These are phyloP conservation scores for Perca schrenkii DNA, from an alignment of 2,113 vertebrate species.

Conservation along the genomic window DNA sequence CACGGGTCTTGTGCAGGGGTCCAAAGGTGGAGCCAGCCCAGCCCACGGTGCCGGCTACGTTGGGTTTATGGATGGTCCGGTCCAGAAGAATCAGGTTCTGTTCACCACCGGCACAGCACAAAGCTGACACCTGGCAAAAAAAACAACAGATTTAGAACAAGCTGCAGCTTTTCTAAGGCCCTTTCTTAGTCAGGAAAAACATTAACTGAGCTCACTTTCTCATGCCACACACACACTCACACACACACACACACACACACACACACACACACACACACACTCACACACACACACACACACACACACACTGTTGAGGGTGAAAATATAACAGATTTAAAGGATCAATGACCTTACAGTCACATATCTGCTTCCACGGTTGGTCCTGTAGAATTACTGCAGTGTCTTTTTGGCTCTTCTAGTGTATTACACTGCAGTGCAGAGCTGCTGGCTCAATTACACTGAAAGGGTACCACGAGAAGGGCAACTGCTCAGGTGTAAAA, in stretches of 20 bases:
- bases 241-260: not conserved
- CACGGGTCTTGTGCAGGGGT: slow-evolving; percentile 93
- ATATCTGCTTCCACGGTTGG: slow-evolving; percentile 12
- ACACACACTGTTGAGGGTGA: not conserved
- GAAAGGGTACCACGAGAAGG: slow-evolving; percentile 12
- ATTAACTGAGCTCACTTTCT: not conserved
- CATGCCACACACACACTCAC: not conserved
- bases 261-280: not conserved
- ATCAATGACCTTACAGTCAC: slow-evolving; percentile 8
- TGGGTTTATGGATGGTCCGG: slow-evolving; percentile 87
- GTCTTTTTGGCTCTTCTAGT: slow-evolving; percentile 25
- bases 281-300: not conserved
- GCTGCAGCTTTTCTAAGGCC: not conserved
- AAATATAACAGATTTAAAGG: not conserved
- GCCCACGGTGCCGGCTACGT: slow-evolving; percentile 88
- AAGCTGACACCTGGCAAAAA: slow-evolving; percentile 87
- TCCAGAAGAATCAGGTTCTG: slow-evolving; percentile 95
- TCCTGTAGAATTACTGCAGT: slow-evolving; percentile 46
- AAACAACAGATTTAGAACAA: not conserved
- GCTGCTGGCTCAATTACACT: slow-evolving; percentile 23
- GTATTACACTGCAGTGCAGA: slow-evolving; percentile 60
- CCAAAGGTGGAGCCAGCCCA: slow-evolving; percentile 96
- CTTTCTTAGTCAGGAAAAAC: not conserved
- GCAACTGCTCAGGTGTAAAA: slow-evolving; percentile 19
- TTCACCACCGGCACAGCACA: slow-evolving; percentile 89